A percentile compares a stretch with the other conserved stretches of the same genome.
phyloP scores from a whole-genome alignment of 1,140 invertebrate genomes.

The Hylyphantes graminicola region DNA sequence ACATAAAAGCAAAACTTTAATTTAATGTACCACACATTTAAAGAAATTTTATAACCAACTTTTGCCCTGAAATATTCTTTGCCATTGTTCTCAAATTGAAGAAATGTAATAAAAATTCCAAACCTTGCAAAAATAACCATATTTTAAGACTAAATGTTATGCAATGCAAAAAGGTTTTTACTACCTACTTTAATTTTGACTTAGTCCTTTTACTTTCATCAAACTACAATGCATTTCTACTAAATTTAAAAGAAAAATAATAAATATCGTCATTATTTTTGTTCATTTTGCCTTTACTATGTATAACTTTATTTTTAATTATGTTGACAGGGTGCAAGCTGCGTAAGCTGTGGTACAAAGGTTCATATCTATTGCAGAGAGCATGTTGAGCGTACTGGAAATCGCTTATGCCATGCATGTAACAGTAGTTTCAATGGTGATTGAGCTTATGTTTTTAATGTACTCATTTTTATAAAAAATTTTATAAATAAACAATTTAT shows the following conservation, averaged over 20 bases:
- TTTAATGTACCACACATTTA: too few species aligned
- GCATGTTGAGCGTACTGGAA: not conserved
- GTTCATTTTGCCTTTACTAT: not conserved
- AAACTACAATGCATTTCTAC: too few species aligned
- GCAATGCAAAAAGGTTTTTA: too few species aligned
- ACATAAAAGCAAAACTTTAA: too few species aligned
- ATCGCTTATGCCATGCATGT: not conserved
- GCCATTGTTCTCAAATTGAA: too few species aligned
- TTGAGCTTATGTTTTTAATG: not conserved
- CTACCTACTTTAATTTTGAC: too few species aligned
- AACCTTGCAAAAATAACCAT: too few species aligned
- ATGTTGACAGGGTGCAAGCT: constrained; percentile 8
- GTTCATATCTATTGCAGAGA: constrained; percentile 26
- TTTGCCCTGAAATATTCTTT: too few species aligned
- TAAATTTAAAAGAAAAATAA: not conserved
- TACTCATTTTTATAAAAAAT: not conserved
- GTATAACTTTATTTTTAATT: not conserved
- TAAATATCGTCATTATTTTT: not conserved
- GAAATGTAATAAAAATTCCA: too few species aligned
- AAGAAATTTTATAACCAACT: too few species aligned
- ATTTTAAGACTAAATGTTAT: too few species aligned
- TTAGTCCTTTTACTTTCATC: too few species aligned
- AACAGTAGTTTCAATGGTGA: not conserved
- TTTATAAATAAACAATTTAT: not conserved
- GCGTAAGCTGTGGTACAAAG: constrained; percentile 6